Conservation (phyloP, 23 tunicate genomes). For the Pegea sp. region DNA sequence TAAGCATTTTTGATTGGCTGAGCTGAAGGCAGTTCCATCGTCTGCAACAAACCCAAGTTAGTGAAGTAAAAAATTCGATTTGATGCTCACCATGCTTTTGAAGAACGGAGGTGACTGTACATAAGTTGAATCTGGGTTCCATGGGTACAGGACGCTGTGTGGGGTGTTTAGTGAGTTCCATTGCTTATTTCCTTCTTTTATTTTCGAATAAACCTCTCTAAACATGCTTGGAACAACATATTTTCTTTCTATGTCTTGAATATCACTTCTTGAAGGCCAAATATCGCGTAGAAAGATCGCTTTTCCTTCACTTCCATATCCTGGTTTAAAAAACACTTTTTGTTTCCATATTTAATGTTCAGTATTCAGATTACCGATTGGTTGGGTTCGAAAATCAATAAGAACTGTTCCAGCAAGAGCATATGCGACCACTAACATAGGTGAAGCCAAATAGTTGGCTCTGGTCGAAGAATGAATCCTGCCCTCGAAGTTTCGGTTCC, state of each 20-base stretch:
- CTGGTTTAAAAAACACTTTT: no score
- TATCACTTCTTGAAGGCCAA: conserved; percentile 63
- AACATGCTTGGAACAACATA: conserved; percentile 83
- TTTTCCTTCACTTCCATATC: conserved; percentile 34
- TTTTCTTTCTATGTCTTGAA: conserved; percentile 66
- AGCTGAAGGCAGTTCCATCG: conserved; percentile 9
- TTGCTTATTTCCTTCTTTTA: conserved; percentile 62
- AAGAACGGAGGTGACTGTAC: conserved; percentile 95
- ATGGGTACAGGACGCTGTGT: conserved; percentile 57
- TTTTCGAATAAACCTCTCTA: conserved; percentile 67
- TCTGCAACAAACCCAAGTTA: conserved; percentile 32
- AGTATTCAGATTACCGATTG: conserved; percentile 28
- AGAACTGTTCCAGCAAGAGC: conserved; percentile 84
- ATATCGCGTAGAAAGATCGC: conserved; percentile 64
- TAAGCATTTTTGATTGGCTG: conserved; percentile 25
- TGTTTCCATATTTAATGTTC: not conserved
- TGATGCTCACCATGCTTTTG: conserved; percentile 26
- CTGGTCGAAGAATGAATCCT: conserved; percentile 83
- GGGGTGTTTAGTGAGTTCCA: conserved; percentile 73
- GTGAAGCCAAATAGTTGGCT: conserved; percentile 95
- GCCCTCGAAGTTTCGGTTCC: conserved; percentile 97
- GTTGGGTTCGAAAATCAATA: conserved; percentile 82
- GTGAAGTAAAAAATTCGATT: no score
- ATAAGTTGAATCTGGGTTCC: conserved; percentile 73
- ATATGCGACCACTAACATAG: conserved; percentile 92